A percentile compares a stretch with the other conserved stretches of the same genome.
phyloP scores from a whole-genome alignment of 2,888 invertebrate species.

The Eupithecia inturbata region DNA sequence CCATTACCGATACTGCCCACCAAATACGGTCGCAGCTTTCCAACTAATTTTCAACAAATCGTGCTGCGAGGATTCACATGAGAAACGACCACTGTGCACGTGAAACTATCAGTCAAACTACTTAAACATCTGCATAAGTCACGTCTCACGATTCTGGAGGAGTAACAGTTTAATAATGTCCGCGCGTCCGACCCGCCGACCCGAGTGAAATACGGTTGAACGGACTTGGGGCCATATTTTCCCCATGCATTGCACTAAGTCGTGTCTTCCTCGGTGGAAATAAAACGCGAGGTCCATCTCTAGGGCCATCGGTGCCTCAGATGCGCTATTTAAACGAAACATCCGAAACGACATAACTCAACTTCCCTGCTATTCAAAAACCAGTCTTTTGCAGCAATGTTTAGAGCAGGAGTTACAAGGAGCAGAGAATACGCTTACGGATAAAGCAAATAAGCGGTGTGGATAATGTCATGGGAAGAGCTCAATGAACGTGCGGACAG shows the following conservation, averaged over 20 bases:
- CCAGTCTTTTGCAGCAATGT: background rate
- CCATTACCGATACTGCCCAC: slow-evolving; percentile 41
- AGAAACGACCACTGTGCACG: slow-evolving; percentile 78
- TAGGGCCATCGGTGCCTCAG: slow-evolving; percentile 81
- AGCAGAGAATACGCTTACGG: slow-evolving; percentile 47
- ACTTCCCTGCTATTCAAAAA: slow-evolving; percentile 18
- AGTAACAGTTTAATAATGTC: slow-evolving; percentile 84
- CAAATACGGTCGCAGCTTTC: slow-evolving; percentile 65
- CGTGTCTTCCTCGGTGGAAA: slow-evolving; percentile 84
- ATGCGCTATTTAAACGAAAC: slow-evolving; percentile 73
- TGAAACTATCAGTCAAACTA: slow-evolving; percentile 81
- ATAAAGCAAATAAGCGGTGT: slow-evolving; percentile 50
- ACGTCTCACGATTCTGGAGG: slow-evolving; percentile 77
- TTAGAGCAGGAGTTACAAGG: slow-evolving; percentile 40
- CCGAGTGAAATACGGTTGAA: slow-evolving; percentile 81
- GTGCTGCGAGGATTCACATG: slow-evolving; percentile 78
- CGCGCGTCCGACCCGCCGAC: slow-evolving; percentile 76
- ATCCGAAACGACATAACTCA: slow-evolving; percentile 51
- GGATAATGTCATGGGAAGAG: slow-evolving; percentile 84
- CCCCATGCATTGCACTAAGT: slow-evolving; percentile 80
- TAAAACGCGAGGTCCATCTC: slow-evolving; percentile 84
- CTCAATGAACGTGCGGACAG: slow-evolving; percentile 83
- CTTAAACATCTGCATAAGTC: slow-evolving; percentile 83
- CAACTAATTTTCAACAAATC: slow-evolving; percentile 74
- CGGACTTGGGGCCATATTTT: slow-evolving; percentile 81